phyloP scores from a whole-genome alignment of 2,888 invertebrate species.

The Cryptus armator region DNA sequence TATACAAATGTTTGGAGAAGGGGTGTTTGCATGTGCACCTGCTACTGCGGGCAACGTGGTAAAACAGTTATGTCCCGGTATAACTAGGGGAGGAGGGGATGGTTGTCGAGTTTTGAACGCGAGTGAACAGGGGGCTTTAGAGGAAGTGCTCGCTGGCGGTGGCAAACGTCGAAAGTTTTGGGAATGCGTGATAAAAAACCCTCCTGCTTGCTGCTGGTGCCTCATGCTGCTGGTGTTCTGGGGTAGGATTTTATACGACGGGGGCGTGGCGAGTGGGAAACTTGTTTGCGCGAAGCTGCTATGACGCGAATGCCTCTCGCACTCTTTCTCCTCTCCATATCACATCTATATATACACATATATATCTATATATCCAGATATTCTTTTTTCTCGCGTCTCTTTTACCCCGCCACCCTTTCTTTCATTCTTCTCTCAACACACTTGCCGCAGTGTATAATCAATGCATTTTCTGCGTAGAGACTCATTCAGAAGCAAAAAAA shows the following conservation, averaged over 20 bases:
- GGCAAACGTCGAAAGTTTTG: conserved; percentile 65
- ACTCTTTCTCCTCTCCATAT: conserved; percentile 17
- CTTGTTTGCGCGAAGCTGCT: conserved; percentile 63
- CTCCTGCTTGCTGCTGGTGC: conserved; percentile 3
- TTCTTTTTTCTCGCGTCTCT: conserved; percentile 30
- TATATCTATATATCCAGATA: neutral
- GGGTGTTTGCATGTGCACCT: conserved; percentile 52
- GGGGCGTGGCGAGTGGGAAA: conserved; percentile 60
- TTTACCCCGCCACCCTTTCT: conserved; percentile 1
- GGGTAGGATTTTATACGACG: conserved; percentile 62
- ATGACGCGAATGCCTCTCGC: conserved; percentile 35
- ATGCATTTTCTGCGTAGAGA: conserved; percentile 4
- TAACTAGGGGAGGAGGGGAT: conserved; percentile 45
- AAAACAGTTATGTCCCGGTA: conserved; percentile 49
- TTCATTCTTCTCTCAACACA: conserved; percentile 6
- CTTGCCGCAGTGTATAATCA: conserved; percentile 26
- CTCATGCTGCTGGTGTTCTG: conserved; percentile 22
- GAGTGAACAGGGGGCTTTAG: conserved; percentile 26
- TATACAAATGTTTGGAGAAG: conserved; percentile 36
- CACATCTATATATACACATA: no score
- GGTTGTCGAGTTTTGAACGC: conserved; percentile 34
- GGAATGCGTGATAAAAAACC: conserved; percentile 66
- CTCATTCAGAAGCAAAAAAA: neutral
- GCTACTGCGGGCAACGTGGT: conserved; percentile 19
- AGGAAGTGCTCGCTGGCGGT: conserved; percentile 45